Base-by-base conservation (phyloP, 2,888 invertebrate genomes). In the Caenorhabditis sp. region DNA sequence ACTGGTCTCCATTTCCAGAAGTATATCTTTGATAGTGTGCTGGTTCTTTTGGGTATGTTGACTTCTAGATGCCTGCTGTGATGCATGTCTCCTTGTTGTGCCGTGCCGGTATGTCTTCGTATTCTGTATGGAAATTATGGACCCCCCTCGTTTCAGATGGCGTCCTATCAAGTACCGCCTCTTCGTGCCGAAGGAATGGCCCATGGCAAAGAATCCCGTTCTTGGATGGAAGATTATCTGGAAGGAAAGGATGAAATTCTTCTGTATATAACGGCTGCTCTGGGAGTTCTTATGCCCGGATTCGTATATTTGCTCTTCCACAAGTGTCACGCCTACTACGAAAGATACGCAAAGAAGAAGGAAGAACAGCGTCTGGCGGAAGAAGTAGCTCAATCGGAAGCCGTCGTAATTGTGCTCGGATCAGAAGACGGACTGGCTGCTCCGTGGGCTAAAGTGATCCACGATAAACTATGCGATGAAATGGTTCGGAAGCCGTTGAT, bases 271-370 rank as follows among this genome's bases (percentile, higher is more conserved):
- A 87, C 87, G 0, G 87, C 87, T 2, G 56, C 83, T 11, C 75
- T 87, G 30, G 87, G 87, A 9, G 82, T 87, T 13, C 37, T 87
- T 2, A 74, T 87, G 70, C 87, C 87, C 5, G 86, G 83, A 27
- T 45, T 87, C 27, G 82, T 87, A 62, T 87, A 86, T 59, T 43
- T 86, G 20, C 73, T 87, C 32, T 87, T 84, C 50, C 81, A 80
- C 15, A 77, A 80, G 56, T 82, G 79, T 24, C 86, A 86, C 65
- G 62, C 63, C 2, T 73, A 80, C 13, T 86, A 86, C 65, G 66
- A 76, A 59, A 52, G 52, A 71, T 86, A 85, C 43, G 80, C 84
- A 2, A 79, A 79, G 81, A 81, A 78, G 35, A 84, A 84, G 43
- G 83, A 84, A 43, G 80, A 71, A 15, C 75, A 81, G 48, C 32